Base-by-base conservation (phyloP, 1,140 invertebrate species). In the Asobara japonica region DNA sequence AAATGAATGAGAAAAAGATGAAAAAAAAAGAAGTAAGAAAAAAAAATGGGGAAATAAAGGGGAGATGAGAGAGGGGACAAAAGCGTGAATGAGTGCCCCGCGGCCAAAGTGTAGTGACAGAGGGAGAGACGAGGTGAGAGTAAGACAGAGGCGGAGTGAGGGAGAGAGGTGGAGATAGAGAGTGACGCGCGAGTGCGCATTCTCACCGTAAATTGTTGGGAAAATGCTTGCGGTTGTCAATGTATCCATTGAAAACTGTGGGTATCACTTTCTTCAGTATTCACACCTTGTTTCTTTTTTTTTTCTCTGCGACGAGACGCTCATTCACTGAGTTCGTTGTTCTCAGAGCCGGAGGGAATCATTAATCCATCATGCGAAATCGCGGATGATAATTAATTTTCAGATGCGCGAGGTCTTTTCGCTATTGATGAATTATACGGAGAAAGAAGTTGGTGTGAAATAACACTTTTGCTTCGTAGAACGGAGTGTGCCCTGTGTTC, bases 41-140 rank as follows among this genome's bases (percentile, higher is more conserved):
- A 51, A 71, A 45, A 69, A 64, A 56, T 51, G 3, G 22, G 22
- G 22, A 3, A 22, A 25, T 56, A 27, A 51, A 41, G 36, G 56
- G 65, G 36, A 64, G 31, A 30, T 30, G 60, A 29, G 60, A 71
- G n/a, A 45, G 31, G 31, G 5, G 31, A 27, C 20, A 65, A 65
- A 45, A 62, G 4, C 11, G 36, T 7, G 45, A 62, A 41, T 56
- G 31, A 30, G 36, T 36, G 31, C 18, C 33, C 41, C 38, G 51
- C 51, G 64, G 56, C 51, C 64, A 67, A 67, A 72, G 56, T 62
- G 69, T 20, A 65, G 69, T 29, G 60, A 27, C 29, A 30, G 20
- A n/a, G n/a, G n/a, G n/a, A n/a, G n/a, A n/a, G n/a, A n/a, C n/a
- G n/a, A n/a, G n/a, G n/a, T n/a, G n/a, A n/a, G n/a, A n/a, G n/a